phyloP scores from a whole-genome alignment of 2,797 vertebrate species.

The Cercopithecus diana region DNA sequence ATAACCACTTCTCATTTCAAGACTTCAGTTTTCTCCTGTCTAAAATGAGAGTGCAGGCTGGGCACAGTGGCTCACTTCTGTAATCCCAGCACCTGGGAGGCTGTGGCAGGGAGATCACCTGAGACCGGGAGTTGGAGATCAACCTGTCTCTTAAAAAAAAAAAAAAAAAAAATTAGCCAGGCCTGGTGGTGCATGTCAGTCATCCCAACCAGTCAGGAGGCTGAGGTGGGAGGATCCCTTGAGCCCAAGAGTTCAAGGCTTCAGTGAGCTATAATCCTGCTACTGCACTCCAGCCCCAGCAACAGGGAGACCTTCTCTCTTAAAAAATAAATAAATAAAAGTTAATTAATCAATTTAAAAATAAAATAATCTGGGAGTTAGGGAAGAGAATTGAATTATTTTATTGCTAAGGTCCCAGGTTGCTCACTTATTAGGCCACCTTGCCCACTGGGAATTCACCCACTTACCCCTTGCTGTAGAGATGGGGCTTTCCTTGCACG shows the following conservation, averaged over 20 bases:
- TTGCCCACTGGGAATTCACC: not conserved
- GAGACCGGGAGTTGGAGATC: not conserved
- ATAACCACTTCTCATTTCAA: not conserved
- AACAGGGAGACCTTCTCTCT: not conserved
- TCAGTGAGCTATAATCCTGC: not conserved
- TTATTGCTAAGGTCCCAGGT: not conserved
- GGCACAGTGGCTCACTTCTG: not conserved
- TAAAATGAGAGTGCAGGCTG: not conserved
- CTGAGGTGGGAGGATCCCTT: not conserved
- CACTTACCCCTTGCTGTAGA: not conserved
- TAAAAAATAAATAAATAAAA: no score
- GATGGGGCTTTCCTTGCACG: not conserved
- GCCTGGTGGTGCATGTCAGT: not conserved
- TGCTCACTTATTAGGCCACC: not conserved
- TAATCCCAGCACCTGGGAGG: not conserved
- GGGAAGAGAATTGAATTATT: not conserved
- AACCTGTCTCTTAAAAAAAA: no score
- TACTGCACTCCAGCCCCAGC: not conserved
- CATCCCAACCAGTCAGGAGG: not conserved
- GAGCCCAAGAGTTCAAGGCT: not conserved
- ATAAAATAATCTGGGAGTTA: not conserved
- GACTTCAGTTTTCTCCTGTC: not conserved
- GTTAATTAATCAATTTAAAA: not conserved
- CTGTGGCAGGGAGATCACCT: not conserved
- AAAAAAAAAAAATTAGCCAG: not conserved